Percentiles rank a stretch among this genome's conserved stretches.
Conservation (phyloP, 2,797 vertebrate species). For the Mormyrus hasselquistii region DNA sequence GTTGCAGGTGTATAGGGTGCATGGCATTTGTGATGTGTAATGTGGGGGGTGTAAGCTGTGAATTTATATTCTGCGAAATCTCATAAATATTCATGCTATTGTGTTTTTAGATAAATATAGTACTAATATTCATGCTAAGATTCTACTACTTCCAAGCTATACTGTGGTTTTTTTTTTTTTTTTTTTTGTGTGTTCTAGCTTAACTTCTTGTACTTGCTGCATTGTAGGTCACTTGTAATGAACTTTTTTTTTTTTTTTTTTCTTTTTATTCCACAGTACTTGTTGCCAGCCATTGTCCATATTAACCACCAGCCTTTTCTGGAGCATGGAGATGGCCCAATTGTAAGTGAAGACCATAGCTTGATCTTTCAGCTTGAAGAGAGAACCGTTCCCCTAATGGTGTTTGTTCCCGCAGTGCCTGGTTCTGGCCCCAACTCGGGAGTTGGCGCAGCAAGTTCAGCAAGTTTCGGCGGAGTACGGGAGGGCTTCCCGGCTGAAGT, state of each 20-base stretch:
- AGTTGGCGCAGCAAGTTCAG: constrained; percentile 93
- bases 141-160: not conserved
- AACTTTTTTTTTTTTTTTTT: not conserved
- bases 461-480: constrained; percentile 92
- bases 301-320: constrained; percentile 96
- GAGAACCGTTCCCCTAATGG: not conserved
- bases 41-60: not conserved
- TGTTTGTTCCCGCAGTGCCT: constrained; percentile 66
- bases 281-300: constrained; percentile 91
- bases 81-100: not conserved
- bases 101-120: not conserved
- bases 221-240: not conserved
- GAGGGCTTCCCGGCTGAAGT: constrained; percentile 84
- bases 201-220: not conserved
- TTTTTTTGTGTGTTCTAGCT: not conserved
- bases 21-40: not conserved
- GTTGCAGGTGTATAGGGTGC: not conserved
- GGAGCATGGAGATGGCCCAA: constrained; percentile 90
- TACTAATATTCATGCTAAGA: not conserved
- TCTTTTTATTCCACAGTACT: constrained; percentile 65
- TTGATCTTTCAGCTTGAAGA: not conserved
- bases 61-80: not conserved
- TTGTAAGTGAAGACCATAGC: constrained; percentile 69
- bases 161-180: too few species aligned
- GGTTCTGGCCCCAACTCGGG: constrained; percentile 89